Base-by-base conservation (phyloP, 2,888 invertebrate genomes). In the Galerucella calmariensis region DNA sequence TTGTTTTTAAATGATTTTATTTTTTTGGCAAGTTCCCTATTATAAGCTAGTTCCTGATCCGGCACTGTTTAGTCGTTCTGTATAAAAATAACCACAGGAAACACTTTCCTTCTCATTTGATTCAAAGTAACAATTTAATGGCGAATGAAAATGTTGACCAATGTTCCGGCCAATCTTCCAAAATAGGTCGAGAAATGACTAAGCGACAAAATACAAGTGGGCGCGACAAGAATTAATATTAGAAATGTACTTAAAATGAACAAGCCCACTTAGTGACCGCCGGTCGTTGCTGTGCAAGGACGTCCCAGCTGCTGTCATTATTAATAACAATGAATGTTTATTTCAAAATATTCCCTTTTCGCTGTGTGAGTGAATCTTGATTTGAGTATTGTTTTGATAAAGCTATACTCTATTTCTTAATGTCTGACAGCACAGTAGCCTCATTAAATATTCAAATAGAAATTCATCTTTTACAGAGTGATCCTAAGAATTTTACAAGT, bases 191-290 rank as follows among this genome's bases (percentile, higher is more conserved):
- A 56, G 20, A 56, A 56, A 56, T 56, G 56, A 56, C 6, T 56
- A 56, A 56, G 56, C 56, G 56, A 20, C 56, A 56, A 56, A 56
- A 56, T 56, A 16, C 20, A 56, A 10, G 56, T 56, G 56, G 56
- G 56, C 56, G 56, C 20, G 56, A 56, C 56, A 16, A 56, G 56
- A 56, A 56, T 56, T 56, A 9, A 56, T 56, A 16, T 56, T 6
- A 3, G 16, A 56, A 6, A 20, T n/a, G 20, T 16, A 56, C 16
- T 16, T 2, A 16, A 53, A 53, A 56, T 56, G 56, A 20, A 16
- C 56, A 20, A 20, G 10, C 8, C 20, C 16, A 20, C n/a, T 56
- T 9, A 56, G 9, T 53, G 14, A 53, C 12, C 16, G 56, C 10
- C n/a, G 14, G 51, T 51, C 8, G 2, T 2, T 14, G 12, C 51